phyloP scores from a whole-genome alignment of 2,113 vertebrate species.

The Hoplias malabaricus region DNA sequence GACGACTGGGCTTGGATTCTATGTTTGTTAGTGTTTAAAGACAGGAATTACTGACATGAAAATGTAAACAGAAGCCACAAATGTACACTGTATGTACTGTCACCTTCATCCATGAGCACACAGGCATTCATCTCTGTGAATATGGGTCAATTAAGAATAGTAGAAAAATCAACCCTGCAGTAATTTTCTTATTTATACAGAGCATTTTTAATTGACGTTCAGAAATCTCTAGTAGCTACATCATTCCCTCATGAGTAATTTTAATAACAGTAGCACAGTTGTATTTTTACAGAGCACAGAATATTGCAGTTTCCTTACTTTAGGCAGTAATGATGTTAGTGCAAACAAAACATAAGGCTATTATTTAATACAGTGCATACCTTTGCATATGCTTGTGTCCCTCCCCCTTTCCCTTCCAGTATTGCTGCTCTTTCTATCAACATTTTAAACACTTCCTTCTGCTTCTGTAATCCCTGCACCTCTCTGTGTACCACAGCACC shows the following conservation, averaged over 20 bases:
- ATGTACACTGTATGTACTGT: too few relatives aligned
- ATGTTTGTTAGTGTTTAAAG: too few relatives aligned
- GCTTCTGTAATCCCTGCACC: neutral
- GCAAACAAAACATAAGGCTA: neutral
- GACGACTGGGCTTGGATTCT: too few relatives aligned
- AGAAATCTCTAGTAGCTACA: too few relatives aligned
- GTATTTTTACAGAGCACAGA: too few relatives aligned
- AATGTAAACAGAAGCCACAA: too few relatives aligned
- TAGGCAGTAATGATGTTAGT: too few relatives aligned
- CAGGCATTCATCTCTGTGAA: neutral
- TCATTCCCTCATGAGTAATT: too few relatives aligned
- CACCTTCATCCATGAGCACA: too few relatives aligned
- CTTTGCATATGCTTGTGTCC: neutral
- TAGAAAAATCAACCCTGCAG: neutral
- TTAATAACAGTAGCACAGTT: too few relatives aligned
- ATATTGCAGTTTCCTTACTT: too few relatives aligned
- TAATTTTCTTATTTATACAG: neutral
- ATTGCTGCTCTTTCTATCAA: neutral
- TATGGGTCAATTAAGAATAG: neutral
- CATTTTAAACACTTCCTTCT: neutral
- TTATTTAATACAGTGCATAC: neutral
- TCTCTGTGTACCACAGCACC: slow-evolving; percentile 54
- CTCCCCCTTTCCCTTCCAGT: neutral
- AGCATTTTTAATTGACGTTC: neutral
- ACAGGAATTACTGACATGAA: too few relatives aligned